Evolutionary conservation across 2,113 vertebrate genomes (phyloP).

Genomic region (Hyperopisus bebe): DNA sequence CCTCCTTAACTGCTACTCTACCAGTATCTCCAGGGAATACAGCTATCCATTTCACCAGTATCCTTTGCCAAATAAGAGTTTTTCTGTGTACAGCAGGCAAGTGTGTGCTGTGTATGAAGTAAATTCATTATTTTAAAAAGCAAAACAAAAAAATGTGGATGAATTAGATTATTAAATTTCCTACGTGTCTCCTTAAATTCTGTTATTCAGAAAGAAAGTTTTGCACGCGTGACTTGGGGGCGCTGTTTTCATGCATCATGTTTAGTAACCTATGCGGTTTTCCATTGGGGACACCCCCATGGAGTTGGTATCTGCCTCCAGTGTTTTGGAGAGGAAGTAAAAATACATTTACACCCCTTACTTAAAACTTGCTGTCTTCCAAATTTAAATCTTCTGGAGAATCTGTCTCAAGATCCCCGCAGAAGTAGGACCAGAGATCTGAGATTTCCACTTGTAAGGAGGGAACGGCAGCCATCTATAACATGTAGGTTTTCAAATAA

Average conservation of each 20-base stretch:
- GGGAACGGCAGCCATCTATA: background rate
- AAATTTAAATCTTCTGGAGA: background rate
- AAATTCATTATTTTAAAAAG: background rate
- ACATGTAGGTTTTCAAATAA: background rate
- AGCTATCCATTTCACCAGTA: background rate
- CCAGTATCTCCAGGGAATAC: background rate
- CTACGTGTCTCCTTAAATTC: background rate
- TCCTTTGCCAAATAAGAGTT: background rate
- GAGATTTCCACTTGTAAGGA: background rate
- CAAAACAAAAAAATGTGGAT: background rate
- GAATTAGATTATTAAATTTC: background rate
- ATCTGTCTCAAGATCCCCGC: background rate
- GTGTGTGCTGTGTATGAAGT: background rate
- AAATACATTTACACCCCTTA: background rate
- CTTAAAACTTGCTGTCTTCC: background rate
- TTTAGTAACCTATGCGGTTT: conserved; percentile 6
- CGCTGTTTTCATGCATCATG: background rate
- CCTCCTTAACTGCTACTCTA: background rate
- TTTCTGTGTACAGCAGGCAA: background rate
- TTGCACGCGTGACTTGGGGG: background rate
- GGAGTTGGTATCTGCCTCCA: background rate
- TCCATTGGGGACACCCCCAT: background rate
- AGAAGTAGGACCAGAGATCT: background rate
- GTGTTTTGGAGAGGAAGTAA: conserved; percentile 3
- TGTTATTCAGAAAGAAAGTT: background rate